Evolutionary conservation across 2,113 vertebrate species (phyloP).

Genomic region (Leptosomus discolor): DNA sequence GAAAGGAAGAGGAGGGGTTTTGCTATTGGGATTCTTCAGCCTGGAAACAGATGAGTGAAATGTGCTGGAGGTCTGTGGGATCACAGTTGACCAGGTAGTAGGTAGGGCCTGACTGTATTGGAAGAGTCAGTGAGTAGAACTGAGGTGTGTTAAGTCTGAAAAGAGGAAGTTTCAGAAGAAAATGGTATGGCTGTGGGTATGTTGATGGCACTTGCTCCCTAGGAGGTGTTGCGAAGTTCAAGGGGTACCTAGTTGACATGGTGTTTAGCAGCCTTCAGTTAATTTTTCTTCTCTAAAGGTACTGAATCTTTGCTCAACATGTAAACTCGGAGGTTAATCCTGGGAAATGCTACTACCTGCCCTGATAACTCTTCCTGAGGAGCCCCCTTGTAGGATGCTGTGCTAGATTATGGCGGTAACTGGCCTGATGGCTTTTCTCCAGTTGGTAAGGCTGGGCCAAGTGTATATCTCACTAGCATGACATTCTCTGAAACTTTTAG

Average conservation of each 20-base stretch:
- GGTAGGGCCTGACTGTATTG: background rate
- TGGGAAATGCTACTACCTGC: background rate
- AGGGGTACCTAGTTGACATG: background rate
- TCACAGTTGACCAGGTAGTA: background rate
- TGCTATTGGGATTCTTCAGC: background rate
- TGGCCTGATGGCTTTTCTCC: background rate
- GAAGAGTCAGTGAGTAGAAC: background rate
- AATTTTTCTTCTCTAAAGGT: background rate
- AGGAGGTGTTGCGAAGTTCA: background rate
- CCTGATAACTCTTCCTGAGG: background rate
- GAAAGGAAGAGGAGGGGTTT: background rate
- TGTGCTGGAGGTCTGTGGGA: background rate
- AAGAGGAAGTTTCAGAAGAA: background rate
- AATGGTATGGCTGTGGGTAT: fast-evolving
- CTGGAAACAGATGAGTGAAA: background rate
- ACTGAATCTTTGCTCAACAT: fast-evolving
- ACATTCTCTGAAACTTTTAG: background rate
- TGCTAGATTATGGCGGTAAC: background rate
- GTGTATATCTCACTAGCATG: background rate
- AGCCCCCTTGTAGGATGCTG: background rate
- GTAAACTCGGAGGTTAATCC: background rate
- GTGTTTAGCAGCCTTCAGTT: background rate
- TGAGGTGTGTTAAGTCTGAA: background rate
- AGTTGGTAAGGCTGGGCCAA: background rate
- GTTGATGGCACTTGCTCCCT: background rate